Evolutionary conservation across 1,140 invertebrate genomes (phyloP).

Genomic region (Ceratoteleas bidentatus): DNA sequence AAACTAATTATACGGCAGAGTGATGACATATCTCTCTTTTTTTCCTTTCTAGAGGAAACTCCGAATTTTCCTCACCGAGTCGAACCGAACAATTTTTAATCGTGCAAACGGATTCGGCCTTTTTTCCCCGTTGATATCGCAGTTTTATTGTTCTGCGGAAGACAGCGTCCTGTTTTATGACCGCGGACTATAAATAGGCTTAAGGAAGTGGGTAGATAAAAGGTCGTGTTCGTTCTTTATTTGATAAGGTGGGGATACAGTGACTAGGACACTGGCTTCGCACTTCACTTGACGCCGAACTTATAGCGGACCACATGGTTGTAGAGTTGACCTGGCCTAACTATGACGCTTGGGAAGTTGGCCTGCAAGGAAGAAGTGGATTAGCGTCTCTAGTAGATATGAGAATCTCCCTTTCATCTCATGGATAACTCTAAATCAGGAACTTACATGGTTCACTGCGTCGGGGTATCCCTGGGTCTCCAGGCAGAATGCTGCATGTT

Average conservation of each 20-base stretch:
- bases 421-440: too few species aligned
- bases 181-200: background rate
- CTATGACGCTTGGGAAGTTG: conserved; percentile 87
- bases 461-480: conserved; percentile 97
- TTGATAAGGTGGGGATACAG: conserved; percentile 9
- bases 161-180: conserved; percentile 1
- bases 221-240: conserved; percentile 28
- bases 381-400: too few species aligned
- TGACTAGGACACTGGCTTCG: conserved; percentile 6
- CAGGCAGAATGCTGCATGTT: conserved; percentile 92
- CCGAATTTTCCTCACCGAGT: conserved; percentile 50
- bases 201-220: conserved; percentile 28
- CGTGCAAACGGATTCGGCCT: conserved; percentile 7
- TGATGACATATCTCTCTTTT: background rate
- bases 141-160: conserved; percentile 38
- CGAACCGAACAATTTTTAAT: conserved; percentile 60
- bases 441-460: conserved; percentile 90
- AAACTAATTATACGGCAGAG: background rate
- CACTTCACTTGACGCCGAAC: conserved; percentile 80
- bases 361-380: conserved; percentile 80
- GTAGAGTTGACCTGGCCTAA: conserved; percentile 89
- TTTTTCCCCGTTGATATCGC: conserved; percentile 31
- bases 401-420: too few species aligned
- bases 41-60: background rate
- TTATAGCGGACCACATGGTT: conserved; percentile 84